Percentiles rank a stretch among this genome's conserved stretches.
Evolutionary conservation across 1,140 invertebrate species (phyloP).

Genomic region (Araneus ventricosus): DNA sequence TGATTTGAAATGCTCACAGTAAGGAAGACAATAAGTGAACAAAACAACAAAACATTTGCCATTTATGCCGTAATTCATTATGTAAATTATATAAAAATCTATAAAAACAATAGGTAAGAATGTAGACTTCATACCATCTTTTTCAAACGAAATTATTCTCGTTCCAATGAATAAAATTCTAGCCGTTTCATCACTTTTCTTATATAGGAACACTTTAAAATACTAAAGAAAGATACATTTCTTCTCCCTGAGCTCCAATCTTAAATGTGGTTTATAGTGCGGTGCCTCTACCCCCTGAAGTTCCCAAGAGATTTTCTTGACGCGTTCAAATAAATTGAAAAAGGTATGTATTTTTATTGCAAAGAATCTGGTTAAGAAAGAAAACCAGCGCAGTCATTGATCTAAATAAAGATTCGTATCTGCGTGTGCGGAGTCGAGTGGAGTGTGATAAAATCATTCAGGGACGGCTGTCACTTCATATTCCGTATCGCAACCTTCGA

Average conservation of each 20-base stretch:
- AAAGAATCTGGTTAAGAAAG: not conserved
- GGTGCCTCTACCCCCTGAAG: not conserved
- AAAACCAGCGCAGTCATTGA: not conserved
- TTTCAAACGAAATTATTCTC: not conserved
- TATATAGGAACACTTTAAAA: not conserved
- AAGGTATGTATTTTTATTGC: not conserved
- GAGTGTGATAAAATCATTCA: not conserved
- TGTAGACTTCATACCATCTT: not conserved
- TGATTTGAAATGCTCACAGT: too few relatives aligned
- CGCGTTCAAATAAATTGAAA: not conserved
- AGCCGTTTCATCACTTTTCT: not conserved
- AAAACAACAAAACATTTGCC: too few relatives aligned
- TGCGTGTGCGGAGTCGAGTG: not conserved
- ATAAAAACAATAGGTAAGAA: not conserved
- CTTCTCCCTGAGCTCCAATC: not conserved
- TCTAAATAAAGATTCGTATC: conserved; percentile 20
- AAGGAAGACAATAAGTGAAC: too few relatives aligned
- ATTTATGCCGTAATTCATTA: too few relatives aligned
- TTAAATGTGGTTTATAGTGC: not conserved
- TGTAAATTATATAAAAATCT: too few relatives aligned
- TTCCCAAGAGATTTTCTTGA: not conserved
- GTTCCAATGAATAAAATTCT: not conserved
- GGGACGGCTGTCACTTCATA: conserved; percentile 26
- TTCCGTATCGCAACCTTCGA: conserved; percentile 5
- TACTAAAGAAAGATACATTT: not conserved